These are phyloP conservation scores for Phallusia fumigata DNA, from an alignment of 23 tunicate genomes.

Conservation along the genomic window DNA sequence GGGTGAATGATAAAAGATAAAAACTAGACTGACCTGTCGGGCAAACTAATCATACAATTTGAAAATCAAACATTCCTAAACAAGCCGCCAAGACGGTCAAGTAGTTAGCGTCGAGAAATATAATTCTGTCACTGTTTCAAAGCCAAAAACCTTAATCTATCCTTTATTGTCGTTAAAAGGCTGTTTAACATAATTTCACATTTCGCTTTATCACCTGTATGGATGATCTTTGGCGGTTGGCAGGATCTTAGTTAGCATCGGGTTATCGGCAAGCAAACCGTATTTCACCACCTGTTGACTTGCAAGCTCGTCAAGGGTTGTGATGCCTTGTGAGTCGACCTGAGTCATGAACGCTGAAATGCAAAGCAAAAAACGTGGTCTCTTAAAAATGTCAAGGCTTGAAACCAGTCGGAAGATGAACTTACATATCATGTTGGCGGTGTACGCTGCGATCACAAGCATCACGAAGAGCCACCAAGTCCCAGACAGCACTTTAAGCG, in stretches of 20 bases:
- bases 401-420: neutral
- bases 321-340: conserved; percentile 37
- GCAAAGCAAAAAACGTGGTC: too few relatives aligned
- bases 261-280: conserved; percentile 39
- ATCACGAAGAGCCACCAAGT: conserved; percentile 64
- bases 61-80: too few relatives aligned
- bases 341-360: conserved; percentile 64
- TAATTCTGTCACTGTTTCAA: too few relatives aligned
- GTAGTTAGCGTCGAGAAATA: too few relatives aligned
- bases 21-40: too few relatives aligned
- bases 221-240: conserved; percentile 46
- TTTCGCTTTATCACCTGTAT: conserved; percentile 20
- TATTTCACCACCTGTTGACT: conserved; percentile 45
- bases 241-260: conserved; percentile 39
- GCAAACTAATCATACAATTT: too few relatives aligned
- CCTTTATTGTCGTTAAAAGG: neutral
- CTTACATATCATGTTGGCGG: conserved; percentile 72
- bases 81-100: too few relatives aligned
- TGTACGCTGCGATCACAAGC: conserved; percentile 59
- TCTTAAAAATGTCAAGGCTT: too few relatives aligned
- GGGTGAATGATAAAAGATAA: too few relatives aligned
- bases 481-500: conserved; percentile 47
- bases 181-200: neutral
- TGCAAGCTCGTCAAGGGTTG: conserved; percentile 42
- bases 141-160: too few relatives aligned